These are phyloP conservation scores for Melanaphis sacchari DNA, from an alignment of 1,140 invertebrate species.

Conservation along the genomic window DNA sequence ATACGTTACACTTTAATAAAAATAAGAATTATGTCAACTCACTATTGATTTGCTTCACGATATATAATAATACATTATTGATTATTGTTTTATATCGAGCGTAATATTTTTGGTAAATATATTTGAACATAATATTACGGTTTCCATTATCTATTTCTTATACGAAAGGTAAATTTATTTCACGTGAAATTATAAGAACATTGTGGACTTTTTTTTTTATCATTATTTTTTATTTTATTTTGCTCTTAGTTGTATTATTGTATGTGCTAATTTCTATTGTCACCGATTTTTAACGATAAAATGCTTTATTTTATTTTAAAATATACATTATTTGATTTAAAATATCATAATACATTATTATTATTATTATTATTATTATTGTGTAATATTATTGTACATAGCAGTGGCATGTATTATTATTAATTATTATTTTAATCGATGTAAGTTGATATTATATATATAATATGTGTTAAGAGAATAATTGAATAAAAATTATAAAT, in stretches of 20 bases:
- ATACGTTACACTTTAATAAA: not conserved
- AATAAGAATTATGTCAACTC: not conserved
- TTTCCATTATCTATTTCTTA: not conserved
- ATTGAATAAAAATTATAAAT: constrained; percentile 28
- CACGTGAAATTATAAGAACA: not conserved
- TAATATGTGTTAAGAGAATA: not conserved
- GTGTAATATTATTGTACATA: constrained; percentile 32
- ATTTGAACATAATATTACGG: not conserved
- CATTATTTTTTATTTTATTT: not conserved
- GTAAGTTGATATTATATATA: constrained; percentile 15
- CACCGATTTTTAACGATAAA: not conserved
- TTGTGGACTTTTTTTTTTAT: not conserved
- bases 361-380: not conserved
- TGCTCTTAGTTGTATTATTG: not conserved
- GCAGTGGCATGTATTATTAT: not conserved
- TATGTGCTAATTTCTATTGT: not conserved
- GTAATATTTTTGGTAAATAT: not conserved
- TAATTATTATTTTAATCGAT: constrained; percentile 25
- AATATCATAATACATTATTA: constrained; percentile 26
- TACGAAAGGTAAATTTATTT: not conserved
- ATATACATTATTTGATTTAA: constrained; percentile 7
- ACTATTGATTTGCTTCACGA: not conserved
- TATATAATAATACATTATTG: not conserved
- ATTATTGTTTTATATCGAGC: not conserved
- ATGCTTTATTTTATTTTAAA: constrained; percentile 32